Percentiles rank a stretch among this genome's conserved stretches.
Evolutionary conservation across 1,140 invertebrate genomes (phyloP).

Genomic region (Glossosoma conforme): DNA sequence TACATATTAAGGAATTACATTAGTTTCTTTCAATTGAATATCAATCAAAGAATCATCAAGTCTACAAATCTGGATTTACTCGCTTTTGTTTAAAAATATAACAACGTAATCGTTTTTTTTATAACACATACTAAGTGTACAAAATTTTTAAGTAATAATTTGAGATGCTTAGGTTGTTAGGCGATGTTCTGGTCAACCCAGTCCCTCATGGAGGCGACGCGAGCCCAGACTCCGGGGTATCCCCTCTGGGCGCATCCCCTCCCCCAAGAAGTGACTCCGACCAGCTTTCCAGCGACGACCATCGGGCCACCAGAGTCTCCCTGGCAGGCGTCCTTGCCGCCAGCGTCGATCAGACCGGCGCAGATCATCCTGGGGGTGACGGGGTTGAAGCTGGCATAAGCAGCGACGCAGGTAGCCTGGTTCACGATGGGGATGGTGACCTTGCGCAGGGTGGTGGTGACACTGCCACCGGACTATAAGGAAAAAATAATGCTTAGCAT

Average conservation of each 20-base stretch:
- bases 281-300: constrained; percentile 31
- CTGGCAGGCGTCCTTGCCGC: constrained; percentile 30
- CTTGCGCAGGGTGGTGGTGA: constrained; percentile 36
- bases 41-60: too few relatives aligned
- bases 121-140: too few relatives aligned
- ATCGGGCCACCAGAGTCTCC: constrained; percentile 40
- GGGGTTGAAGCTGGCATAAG: constrained; percentile 27
- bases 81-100: too few relatives aligned
- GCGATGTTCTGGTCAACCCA: too few relatives aligned
- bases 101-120: too few relatives aligned
- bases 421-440: constrained; percentile 39
- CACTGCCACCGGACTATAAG: constrained; percentile 14
- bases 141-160: too few relatives aligned
- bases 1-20: too few relatives aligned
- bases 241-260: constrained; percentile 41
- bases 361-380: constrained; percentile 40
- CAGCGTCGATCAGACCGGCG: constrained; percentile 49
- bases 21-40: too few relatives aligned
- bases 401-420: constrained; percentile 30
- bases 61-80: too few relatives aligned
- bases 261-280: constrained; percentile 47
- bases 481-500: not conserved
- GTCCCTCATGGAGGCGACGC: too few relatives aligned
- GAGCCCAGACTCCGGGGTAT: constrained; percentile 59
- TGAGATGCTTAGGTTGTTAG: too few relatives aligned